Percentiles rank a stretch among this genome's conserved stretches.
Evolutionary conservation across 2,888 invertebrate genomes (phyloP).

Genomic region (Blera fallax): DNA sequence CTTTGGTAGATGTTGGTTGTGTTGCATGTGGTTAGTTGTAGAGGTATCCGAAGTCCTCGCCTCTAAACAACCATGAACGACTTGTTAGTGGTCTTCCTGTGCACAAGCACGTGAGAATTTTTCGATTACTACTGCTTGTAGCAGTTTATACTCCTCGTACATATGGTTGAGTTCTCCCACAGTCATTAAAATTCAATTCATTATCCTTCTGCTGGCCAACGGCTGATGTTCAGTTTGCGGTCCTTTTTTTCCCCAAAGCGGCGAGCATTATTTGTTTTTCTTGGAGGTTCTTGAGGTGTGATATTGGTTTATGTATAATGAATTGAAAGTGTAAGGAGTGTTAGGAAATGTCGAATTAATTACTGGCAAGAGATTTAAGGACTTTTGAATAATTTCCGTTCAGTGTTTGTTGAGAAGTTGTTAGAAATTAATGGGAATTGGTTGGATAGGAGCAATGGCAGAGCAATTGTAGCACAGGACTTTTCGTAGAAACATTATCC

Average conservation of each 20-base stretch:
- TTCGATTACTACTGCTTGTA: not conserved
- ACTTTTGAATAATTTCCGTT: not conserved
- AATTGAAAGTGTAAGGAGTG: not conserved
- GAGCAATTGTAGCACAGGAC: too few relatives aligned
- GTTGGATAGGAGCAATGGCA: too few relatives aligned
- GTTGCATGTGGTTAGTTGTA: conserved; percentile 2
- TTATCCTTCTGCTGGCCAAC: conserved; percentile 39
- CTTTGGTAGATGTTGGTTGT: not conserved
- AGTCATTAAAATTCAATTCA: conserved; percentile 71
- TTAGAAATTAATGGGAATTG: not conserved
- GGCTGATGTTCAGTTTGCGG: conserved; percentile 14
- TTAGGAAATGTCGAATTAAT: conserved; percentile 38
- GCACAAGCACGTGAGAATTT: conserved; percentile 4
- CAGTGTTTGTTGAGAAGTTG: not conserved
- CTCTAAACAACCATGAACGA: conserved; percentile 26
- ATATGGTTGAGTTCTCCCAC: conserved; percentile 41
- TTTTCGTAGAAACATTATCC: too few relatives aligned
- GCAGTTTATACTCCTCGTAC: conserved; percentile 27
- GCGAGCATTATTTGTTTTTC: conserved; percentile 24
- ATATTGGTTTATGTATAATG: conserved; percentile 38
- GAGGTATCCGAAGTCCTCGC: conserved; percentile 17
- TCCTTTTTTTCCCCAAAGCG: not conserved
- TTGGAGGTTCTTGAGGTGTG: conserved; percentile 25
- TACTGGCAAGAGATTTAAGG: not conserved
- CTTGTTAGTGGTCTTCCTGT: conserved; percentile 43